These are phyloP conservation scores for Embiotoca jacksoni DNA, from an alignment of 2,113 vertebrate genomes.

Conservation along the genomic window DNA sequence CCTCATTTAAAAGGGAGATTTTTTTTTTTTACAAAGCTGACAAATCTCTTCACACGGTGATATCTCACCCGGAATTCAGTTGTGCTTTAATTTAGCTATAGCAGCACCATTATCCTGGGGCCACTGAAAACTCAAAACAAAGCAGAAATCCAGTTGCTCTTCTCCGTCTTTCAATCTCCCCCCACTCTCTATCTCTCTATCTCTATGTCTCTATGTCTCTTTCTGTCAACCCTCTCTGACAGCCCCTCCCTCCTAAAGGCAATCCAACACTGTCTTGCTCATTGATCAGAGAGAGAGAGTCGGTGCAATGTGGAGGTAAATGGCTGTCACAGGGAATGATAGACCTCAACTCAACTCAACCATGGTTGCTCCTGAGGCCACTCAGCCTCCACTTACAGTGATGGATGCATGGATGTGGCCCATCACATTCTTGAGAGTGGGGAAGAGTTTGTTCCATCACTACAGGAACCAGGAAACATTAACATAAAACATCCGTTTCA, in stretches of 20 bases:
- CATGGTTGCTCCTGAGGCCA: slow-evolving; percentile 70
- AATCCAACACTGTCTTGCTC: slow-evolving; percentile 73
- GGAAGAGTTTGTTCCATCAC: slow-evolving; percentile 43
- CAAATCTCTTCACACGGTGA: slow-evolving; percentile 44
- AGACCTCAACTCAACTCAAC: slow-evolving; percentile 75
- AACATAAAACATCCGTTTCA: slow-evolving; percentile 23
- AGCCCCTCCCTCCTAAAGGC: slow-evolving; percentile 54
- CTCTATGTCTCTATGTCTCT: slow-evolving; percentile 26
- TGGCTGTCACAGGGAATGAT: slow-evolving; percentile 77
- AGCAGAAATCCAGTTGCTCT: slow-evolving; percentile 37
- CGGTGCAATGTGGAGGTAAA: slow-evolving; percentile 74
- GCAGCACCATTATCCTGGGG: slow-evolving; percentile 40
- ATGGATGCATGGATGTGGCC: slow-evolving; percentile 72
- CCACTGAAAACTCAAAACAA: slow-evolving; percentile 53
- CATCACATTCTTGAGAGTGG: slow-evolving; percentile 55
- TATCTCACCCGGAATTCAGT: slow-evolving; percentile 35
- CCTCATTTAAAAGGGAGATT: slow-evolving; percentile 51
- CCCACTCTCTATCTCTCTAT: slow-evolving; percentile 1
- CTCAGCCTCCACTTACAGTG: slow-evolving; percentile 74
- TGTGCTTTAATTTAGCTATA: slow-evolving; percentile 43
- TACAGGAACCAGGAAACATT: slow-evolving; percentile 40
- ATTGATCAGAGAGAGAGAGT: slow-evolving; percentile 74
- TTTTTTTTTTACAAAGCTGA: slow-evolving; percentile 47
- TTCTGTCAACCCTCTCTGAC: slow-evolving; percentile 41
- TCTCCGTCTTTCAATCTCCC: slow-evolving; percentile 9